Conservation (phyloP, 1,140 invertebrate genomes). For the Anastrepha ludens region DNA sequence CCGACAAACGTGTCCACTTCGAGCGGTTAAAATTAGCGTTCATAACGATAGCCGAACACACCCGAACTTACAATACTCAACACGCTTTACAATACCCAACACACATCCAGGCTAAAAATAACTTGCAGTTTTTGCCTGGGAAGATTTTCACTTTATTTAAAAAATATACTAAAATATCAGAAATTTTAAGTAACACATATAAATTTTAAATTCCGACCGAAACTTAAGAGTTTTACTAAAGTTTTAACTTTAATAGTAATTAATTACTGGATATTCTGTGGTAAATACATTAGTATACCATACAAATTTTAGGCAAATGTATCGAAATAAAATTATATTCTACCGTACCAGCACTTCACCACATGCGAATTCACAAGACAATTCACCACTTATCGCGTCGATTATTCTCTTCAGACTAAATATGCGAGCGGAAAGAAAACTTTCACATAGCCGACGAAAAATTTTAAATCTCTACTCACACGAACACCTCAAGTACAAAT, state of each 20-base stretch:
- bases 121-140: slow-evolving; percentile 1
- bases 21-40: slow-evolving; percentile 22
- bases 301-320: too few species aligned
- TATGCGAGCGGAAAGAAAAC: slow-evolving; percentile 20
- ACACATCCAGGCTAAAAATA: slow-evolving; percentile 35
- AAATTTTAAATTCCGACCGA: background rate
- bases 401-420: slow-evolving; percentile 59
- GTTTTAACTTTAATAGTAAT: too few species aligned
- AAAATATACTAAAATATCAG: slow-evolving; percentile 17
- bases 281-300: too few species aligned
- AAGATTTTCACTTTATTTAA: slow-evolving; percentile 34
- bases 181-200: slow-evolving; percentile 52
- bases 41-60: background rate
- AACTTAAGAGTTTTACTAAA: background rate
- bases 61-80: background rate
- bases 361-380: slow-evolving; percentile 42
- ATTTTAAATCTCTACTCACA: background rate
- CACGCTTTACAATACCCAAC: background rate
- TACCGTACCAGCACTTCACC: slow-evolving; percentile 41
- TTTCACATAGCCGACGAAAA: background rate
- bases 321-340: background rate
- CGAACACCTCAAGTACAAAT: background rate
- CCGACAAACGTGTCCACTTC: background rate
- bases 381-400: slow-evolving; percentile 57
- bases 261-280: too few species aligned